Evolutionary conservation across 2,888 invertebrate genomes (phyloP), one percentile per base, ranked within the genome.

Genomic region (Drosophila mimetica): DNA sequence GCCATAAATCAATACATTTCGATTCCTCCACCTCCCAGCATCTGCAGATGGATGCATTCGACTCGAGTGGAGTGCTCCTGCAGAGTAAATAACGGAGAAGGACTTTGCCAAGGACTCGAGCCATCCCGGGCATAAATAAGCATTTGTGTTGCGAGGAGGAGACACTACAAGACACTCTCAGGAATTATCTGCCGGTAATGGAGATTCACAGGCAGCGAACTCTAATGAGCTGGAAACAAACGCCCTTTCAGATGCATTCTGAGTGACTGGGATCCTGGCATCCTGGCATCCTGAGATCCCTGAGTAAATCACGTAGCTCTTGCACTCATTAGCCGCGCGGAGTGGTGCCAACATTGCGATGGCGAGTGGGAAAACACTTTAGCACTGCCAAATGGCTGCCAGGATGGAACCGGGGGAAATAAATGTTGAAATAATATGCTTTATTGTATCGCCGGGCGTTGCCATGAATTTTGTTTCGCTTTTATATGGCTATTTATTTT

Each of bases 1-100:
- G 46, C 75, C 86, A 84, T 83, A 86, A 86, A 86, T 85, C 86
- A 84, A 84, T 85, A 86, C 71, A 75, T 79, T 78, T 86, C 71
- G 77, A 78, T 83, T 82, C 76, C 72, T 76, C 64, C 71, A 80
- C 75, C 72, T 76, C 64, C 72, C 78, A 72, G 63, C 57, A n/a
- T n/a, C n/a, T n/a, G n/a, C n/a, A n/a, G n/a, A n/a, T 74, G 71
- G 47, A 73, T 63, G 50, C 72, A 65, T 59, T 61, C 66, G 51
- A 55, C 47, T 57, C 34, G 55, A 53, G 14, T 52, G 22, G 22
- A 53, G 53, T 59, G 67, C 67, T 57, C 41, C 71, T 70, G 42
- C 55, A 67, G 58, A 69, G 73, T 79, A 75, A 79, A 74, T 71
- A 79, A 74, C 77, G 61, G 54, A 65, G 63, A 66, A 65, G 75